Evolutionary conservation across 2,113 vertebrate genomes (phyloP), one percentile per base, ranked within the genome.

Genomic region (Cettia cetti): DNA sequence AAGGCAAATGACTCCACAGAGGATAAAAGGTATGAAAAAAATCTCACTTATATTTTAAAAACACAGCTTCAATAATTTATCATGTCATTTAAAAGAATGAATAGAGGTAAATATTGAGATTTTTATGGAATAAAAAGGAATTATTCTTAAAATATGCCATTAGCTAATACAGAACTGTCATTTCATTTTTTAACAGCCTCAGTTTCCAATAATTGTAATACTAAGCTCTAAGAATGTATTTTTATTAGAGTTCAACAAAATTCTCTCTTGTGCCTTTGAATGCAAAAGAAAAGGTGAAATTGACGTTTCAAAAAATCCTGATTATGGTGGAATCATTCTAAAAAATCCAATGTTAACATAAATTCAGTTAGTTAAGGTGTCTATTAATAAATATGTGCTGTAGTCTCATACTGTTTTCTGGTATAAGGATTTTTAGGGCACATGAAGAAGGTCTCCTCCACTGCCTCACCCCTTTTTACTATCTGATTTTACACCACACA

Each of bases 1-100:
- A 82, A 85, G 49, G 23, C 39, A 96, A 95, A 95, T 90, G 21
- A 90, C 80, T 96, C 56, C 74, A 83, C 22, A 47, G 59, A 95
- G 31, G 35, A 88, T 61, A 91, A 95, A 89, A 88, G 54, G 82
- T 77, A 93, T 39, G 66, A 75, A 94, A 91, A 91, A 72, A 52
- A 42, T 5, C 61, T 65, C 85, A 57, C 16, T 31, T 85, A 20
- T 35, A 15, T 68, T 83, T 81, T 82, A 40, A 91, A 91, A 90
- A 61, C 27, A 64, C 4, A 30, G n/a, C 26, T 82, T 87, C 50
- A 63, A 81, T 78, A 91, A 77, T 44, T 59, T 66, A 39, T 82
- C 6, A 4, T 53, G 39, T 33, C 9, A 68, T 88, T 85, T 85
- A 79, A 87, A 80, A 66, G 49, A 54, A 61, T 52, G 40, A 85